Base-by-base conservation (phyloP, 1,140 invertebrate genomes). In the Drosophila malerkotliana region DNA sequence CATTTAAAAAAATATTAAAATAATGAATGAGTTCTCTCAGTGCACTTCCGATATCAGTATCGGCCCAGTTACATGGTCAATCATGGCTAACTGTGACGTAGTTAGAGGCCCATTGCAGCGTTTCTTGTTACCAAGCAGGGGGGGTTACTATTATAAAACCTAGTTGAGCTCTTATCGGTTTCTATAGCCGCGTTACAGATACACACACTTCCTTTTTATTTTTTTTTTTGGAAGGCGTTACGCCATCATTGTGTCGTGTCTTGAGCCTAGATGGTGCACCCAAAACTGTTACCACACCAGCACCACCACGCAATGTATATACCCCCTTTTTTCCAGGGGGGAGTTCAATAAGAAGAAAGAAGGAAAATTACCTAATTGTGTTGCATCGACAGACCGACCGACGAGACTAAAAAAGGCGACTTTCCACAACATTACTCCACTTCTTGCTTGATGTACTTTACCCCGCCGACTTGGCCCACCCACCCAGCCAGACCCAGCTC, bases 351-450 rank as follows among this genome's bases (percentile, higher is more conserved):
- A 87, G 82, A 81, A 85, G 82, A 78, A 78, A 72, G 67, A 71
- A 75, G 72, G 67, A 67, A 84, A 90, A 90, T 90, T 90, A 90
- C 88, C 88, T 90, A 90, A 90, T 90, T 90, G 87, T 90, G 77
- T 85, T 84, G 81, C 81, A 84, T 77, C 62, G 77, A 74, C 78
- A 69, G 66, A 52, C 59, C 21, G 58, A 64, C 56, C 21, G 58
- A 64, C 56, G 26, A 21, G 18, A 21, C 21, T 21, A 21, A 21
- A 21, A 21, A 21, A 18, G 55, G 58, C 76, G 59, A 72, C 67
- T 79, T 78, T 79, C 72, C 72, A 79, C 80, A 82, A 87, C 82
- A 82, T 79, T 88, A 83, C 83, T 88, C 79, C 79, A 88, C 72
- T 88, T 87, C 75, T 88, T 72, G 63, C 63, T 71, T 69, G 52